Conservation (phyloP, 2,888 invertebrate genomes). For the Heteromyza rotundicornis region DNA sequence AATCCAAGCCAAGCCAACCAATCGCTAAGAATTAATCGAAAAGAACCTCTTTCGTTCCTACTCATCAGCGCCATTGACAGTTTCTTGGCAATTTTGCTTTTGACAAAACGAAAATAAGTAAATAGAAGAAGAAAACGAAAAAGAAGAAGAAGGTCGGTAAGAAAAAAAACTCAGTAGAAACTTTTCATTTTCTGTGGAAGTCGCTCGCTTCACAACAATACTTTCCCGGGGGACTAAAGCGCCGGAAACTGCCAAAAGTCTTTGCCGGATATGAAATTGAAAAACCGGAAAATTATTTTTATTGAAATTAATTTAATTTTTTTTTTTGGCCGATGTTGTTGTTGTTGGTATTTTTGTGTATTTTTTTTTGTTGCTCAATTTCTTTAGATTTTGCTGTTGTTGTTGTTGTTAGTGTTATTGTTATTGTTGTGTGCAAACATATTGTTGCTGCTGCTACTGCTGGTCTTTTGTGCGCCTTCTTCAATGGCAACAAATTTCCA, state of each 20-base stretch:
- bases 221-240: conserved; percentile 2
- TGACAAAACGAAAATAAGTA: not conserved
- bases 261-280: conserved; percentile 18
- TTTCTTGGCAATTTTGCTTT: not conserved
- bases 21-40: not conserved
- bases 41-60: not conserved
- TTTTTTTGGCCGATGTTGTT: conserved; percentile 16
- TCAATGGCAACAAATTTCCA: not conserved
- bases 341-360: not conserved
- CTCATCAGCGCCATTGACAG: conserved; percentile 1
- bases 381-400: conserved; percentile 25
- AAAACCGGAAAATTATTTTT: conserved; percentile 25
- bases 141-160: not conserved
- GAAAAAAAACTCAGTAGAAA: not conserved
- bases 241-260: conserved; percentile 19
- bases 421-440: no score
- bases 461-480: not conserved
- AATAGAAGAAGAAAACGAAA: conserved; percentile 1
- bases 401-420: conserved; percentile 13
- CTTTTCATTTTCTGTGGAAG: not conserved
- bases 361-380: conserved; percentile 16
- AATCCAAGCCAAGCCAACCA: no score
- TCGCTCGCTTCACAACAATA: not conserved
- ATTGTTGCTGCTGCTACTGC: no score
- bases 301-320: conserved; percentile 31